Percentiles rank a stretch among this genome's conserved stretches.
Conservation (phyloP, 2,888 invertebrate genomes). For the Pyrgus malvae region DNA sequence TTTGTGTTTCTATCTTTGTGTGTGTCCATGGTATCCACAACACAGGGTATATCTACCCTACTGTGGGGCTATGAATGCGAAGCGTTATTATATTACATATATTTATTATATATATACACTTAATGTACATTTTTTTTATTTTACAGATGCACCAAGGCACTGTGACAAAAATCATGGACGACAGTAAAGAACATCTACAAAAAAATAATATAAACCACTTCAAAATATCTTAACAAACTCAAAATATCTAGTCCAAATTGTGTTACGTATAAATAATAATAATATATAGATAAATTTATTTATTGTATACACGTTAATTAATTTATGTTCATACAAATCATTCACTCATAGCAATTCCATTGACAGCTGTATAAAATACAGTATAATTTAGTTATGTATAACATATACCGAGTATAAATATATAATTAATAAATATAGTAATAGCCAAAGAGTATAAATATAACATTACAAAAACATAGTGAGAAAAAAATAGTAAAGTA, state of each 20-base stretch:
- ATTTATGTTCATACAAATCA: constrained; percentile 15
- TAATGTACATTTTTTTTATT: constrained; percentile 21
- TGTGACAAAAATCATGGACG: constrained; percentile 57
- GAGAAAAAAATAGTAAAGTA: constrained; percentile 1
- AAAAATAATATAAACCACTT: constrained; percentile 44
- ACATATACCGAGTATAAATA: constrained; percentile 18
- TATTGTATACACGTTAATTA: constrained; percentile 25
- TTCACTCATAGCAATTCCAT: constrained; percentile 42
- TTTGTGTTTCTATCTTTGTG: too few relatives aligned
- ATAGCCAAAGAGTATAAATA: neutral
- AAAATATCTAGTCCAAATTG: constrained; percentile 36
- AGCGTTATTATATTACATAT: too few relatives aligned
- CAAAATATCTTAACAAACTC: constrained; percentile 46
- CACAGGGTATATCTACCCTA: too few relatives aligned
- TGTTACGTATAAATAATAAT: constrained; percentile 39
- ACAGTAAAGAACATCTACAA: constrained; percentile 39
- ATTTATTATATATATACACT: neutral
- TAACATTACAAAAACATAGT: constrained; percentile 17
- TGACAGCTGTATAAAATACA: constrained; percentile 40
- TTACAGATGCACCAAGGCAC: constrained; percentile 45
- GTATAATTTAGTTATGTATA: constrained; percentile 28
- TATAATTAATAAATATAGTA: constrained; percentile 1
- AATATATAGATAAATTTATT: constrained; percentile 39
- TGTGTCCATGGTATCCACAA: too few relatives aligned
- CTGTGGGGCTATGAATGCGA: too few relatives aligned